Evolutionary conservation across 2,797 vertebrate species (phyloP), one percentile per base, ranked within the genome.

Genomic region (Gallinago stenura): DNA sequence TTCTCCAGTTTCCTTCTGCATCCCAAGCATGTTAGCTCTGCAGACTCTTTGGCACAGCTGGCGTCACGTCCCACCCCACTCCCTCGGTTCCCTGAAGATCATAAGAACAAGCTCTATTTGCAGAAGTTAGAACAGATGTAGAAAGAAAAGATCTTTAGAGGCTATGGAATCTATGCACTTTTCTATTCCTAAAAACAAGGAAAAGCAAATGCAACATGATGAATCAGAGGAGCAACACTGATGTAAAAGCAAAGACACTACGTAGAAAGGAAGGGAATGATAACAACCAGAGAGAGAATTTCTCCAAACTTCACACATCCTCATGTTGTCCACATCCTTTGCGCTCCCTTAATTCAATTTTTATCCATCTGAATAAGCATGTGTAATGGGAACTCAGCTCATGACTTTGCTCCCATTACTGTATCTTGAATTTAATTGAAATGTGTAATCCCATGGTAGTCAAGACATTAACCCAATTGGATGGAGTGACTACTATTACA

Each of bases 401-500:
- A 64, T 50, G 81, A 53, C 46, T 41, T 41, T 10, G 41, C 31
- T 93, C 83, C 81, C 93, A 82, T 89, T 85, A 90, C 78, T 4
- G 2, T 30, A 70, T 82, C 45, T 71, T 78, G 48, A 71, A 92
- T 85, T 93, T 68, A 82, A 79, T 1, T 72, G 73, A 78, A 65
- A 95, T 89, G 69, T 61, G 81, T 69, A 94, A 93, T 84, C 77
- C 73, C 83, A 54, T n/a, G 35, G 65, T 93, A 89, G 43, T 31
- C 61, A 76, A 88, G 84, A 75, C 41, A 3, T 95, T 88, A 94
- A 96, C 82, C 95, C 93, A 39, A 81, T 70, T 93, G 87, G 90
- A 75, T 90, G 80, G 87, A 35, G 60, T 86, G 65, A 83, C 64
- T 82, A 48, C 60, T 90, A 92, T 18, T 61, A 82, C 61, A 80